Evolutionary conservation across 2,888 invertebrate species (phyloP).

Genomic region (Dioctria linearis): DNA sequence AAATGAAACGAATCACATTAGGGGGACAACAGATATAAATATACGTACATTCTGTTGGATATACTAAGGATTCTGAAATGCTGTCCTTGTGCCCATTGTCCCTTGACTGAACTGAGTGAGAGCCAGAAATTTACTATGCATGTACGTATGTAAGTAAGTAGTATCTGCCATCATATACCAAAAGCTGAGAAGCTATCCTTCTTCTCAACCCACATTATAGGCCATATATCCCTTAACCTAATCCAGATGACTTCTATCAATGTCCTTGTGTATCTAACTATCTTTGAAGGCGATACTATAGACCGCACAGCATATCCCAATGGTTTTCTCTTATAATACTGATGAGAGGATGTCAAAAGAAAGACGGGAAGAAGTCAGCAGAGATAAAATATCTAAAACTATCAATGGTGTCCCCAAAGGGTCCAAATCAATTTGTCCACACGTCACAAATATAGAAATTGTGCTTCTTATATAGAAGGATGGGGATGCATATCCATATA

Average conservation of each 20-base stretch:
- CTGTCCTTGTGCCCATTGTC: background rate
- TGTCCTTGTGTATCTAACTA: constrained; percentile 25
- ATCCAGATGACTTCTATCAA: constrained; percentile 32
- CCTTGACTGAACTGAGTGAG: background rate
- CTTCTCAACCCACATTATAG: background rate
- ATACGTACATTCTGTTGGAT: background rate
- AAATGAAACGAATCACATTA: constrained; percentile 59
- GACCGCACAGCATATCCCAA: constrained; percentile 6
- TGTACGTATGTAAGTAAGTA: no score
- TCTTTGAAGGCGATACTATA: constrained; percentile 22
- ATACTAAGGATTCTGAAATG: background rate
- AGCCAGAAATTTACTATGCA: background rate
- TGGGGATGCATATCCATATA: background rate
- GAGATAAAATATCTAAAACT: constrained; percentile 58
- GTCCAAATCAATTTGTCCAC: constrained; percentile 60
- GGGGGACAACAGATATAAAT: constrained; percentile 24
- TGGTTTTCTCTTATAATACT: constrained; percentile 29
- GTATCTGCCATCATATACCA: background rate
- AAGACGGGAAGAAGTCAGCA: constrained; percentile 43
- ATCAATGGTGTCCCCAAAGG: constrained; percentile 59
- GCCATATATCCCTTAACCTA: constrained; percentile 13
- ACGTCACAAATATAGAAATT: constrained; percentile 56
- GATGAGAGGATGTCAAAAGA: constrained; percentile 41
- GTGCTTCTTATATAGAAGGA: background rate
- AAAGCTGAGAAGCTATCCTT: constrained; percentile 1